These are phyloP conservation scores for Mormyrus proboscirostris DNA, from an alignment of 2,797 vertebrate species.

Conservation along the genomic window DNA sequence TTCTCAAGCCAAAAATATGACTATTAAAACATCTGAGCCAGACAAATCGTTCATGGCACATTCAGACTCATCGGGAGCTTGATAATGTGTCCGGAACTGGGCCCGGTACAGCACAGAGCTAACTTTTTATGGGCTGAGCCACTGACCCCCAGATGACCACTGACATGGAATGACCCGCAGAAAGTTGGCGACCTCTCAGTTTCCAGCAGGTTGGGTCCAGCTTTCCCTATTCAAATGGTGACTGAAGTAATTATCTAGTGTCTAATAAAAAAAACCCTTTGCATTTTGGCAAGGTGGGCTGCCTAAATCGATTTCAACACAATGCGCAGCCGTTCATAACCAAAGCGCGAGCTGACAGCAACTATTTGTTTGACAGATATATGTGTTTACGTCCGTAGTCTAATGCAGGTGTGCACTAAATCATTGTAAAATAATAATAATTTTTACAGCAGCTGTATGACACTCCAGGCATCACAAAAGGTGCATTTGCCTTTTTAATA, in stretches of 20 bases:
- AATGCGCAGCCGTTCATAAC: conserved; percentile 5
- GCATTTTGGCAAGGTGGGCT: conserved; percentile 8
- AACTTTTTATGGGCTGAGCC: conserved; percentile 28
- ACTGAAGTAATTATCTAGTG: conserved; percentile 26
- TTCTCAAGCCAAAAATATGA: neutral
- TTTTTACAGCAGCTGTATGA: neutral
- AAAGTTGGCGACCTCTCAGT: conserved; percentile 29
- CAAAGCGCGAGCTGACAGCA: neutral
- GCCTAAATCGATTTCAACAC: neutral
- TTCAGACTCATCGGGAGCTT: neutral
- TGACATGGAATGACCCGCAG: conserved; percentile 24
- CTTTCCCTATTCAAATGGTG: conserved; percentile 12
- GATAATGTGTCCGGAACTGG: neutral
- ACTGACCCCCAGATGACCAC: conserved; percentile 22
- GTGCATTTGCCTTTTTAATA: neutral
- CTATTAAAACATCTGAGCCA: neutral
- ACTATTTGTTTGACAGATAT: neutral
- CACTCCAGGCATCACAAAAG: neutral
- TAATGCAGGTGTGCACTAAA: conserved; percentile 4
- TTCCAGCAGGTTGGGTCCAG: conserved; percentile 17
- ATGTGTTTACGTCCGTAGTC: neutral
- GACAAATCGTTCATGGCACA: neutral
- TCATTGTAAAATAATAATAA: neutral
- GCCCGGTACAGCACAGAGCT: neutral
- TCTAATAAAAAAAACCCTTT: conserved; percentile 19